Evolutionary conservation across 2,113 vertebrate genomes (phyloP).

Genomic region (Gobius niger): DNA sequence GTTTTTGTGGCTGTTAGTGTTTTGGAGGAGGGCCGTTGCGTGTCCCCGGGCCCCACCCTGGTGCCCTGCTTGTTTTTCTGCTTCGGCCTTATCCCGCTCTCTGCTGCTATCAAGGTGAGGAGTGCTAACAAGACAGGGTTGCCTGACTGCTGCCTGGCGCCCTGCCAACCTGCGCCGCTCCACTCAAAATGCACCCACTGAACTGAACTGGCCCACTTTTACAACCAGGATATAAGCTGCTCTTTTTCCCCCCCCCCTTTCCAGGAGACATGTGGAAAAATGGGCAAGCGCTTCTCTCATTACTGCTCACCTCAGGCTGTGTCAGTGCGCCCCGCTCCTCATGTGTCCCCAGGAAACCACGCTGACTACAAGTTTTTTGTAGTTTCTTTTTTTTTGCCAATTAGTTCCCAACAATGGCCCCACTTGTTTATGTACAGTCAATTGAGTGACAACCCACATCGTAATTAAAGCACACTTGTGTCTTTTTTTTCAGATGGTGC

Average conservation of each 20-base stretch:
- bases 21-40: slow-evolving; percentile 64
- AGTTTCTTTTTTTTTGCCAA: slow-evolving; percentile 61
- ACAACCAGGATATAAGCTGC: slow-evolving; percentile 42
- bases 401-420: slow-evolving; percentile 70
- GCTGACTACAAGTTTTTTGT: slow-evolving; percentile 53
- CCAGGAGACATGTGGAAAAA: slow-evolving; percentile 51
- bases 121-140: slow-evolving; percentile 68
- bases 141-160: slow-evolving; percentile 57
- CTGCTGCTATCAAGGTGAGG: slow-evolving; percentile 71
- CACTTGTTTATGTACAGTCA: slow-evolving; percentile 65
- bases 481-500: slow-evolving; percentile 39
- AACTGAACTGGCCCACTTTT: slow-evolving; percentile 48
- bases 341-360: slow-evolving; percentile 59
- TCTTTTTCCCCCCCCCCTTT: slow-evolving; percentile 9
- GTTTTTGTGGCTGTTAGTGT: slow-evolving; percentile 76
- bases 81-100: slow-evolving; percentile 54
- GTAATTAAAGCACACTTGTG: slow-evolving; percentile 58
- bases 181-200: slow-evolving; percentile 23
- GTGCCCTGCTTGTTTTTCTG: slow-evolving; percentile 65
- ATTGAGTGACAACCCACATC: slow-evolving; percentile 66
- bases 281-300: slow-evolving; percentile 67
- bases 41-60: slow-evolving; percentile 64
- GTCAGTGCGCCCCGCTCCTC: slow-evolving; percentile 41
- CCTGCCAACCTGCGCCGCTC: slow-evolving; percentile 48
- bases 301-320: slow-evolving; percentile 66